Evolutionary conservation across 2,888 invertebrate species (phyloP).

Genomic region (Dasypolia templi): DNA sequence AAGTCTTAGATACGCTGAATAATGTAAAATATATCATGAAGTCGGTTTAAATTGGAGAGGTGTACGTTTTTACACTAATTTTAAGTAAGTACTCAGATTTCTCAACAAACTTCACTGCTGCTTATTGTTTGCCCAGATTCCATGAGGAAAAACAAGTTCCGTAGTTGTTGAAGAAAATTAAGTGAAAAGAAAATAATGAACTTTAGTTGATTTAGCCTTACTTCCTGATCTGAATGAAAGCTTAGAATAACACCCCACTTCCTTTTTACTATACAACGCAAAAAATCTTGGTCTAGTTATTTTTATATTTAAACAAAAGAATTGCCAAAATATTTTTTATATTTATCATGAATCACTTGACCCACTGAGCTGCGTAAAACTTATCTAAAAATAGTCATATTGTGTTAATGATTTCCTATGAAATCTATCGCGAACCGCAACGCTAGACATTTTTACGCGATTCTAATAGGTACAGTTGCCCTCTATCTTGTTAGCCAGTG

Average conservation of each 20-base stretch:
- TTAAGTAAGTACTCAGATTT: neutral
- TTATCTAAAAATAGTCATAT: slow-evolving; percentile 53
- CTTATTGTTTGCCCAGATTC: neutral
- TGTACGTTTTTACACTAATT: neutral
- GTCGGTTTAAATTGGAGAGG: neutral
- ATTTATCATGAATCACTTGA: slow-evolving; percentile 31
- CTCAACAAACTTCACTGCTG: neutral
- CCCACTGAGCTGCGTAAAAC: neutral
- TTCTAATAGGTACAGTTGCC: slow-evolving; percentile 58
- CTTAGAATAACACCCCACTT: slow-evolving; percentile 19
- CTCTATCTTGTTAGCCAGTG: slow-evolving; percentile 58
- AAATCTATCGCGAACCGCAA: slow-evolving; percentile 59
- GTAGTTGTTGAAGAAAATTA: slow-evolving; percentile 5
- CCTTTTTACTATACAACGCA: slow-evolving; percentile 22
- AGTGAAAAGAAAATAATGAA: slow-evolving; percentile 31
- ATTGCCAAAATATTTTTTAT: neutral
- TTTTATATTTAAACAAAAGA: slow-evolving; percentile 23
- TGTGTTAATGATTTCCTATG: slow-evolving; percentile 69
- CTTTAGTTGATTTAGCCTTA: slow-evolving; percentile 14
- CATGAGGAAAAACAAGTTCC: slow-evolving; percentile 12
- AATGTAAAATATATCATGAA: neutral
- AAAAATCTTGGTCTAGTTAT: slow-evolving; percentile 1
- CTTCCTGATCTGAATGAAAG: slow-evolving; percentile 2
- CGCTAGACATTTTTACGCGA: slow-evolving; percentile 48
- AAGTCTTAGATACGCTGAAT: neutral